Base-by-base conservation (phyloP, 2,888 invertebrate genomes). In the Baronia brevicornis region DNA sequence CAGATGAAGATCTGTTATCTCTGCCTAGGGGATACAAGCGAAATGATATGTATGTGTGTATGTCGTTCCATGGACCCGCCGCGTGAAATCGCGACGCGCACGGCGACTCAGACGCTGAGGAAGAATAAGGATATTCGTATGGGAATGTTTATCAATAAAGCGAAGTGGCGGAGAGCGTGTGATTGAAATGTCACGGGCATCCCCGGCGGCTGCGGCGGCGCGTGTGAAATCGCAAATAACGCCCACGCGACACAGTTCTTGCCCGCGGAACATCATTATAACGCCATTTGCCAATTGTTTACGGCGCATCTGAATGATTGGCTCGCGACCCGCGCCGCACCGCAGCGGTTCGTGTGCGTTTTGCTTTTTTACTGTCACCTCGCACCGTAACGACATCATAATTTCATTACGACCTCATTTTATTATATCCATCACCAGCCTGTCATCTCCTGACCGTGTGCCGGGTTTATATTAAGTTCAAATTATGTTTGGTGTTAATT, bases 211-310 rank as follows among this genome's bases (percentile, higher is more conserved):
- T 21, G 38, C 36, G 30, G 25, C 39, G 38, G 36, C 29, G 18
- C 26, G 46, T 44, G 51, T 54, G 47, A 54, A 60, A 51, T 50
- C 44, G 41, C 29, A 39, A 44, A 44, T 45, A 44, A 38, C 29
- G 13, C 21, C 23, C 26, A 20, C 29, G 35, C 29, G 35, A 24
- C 32, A 23, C 30, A 24, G n/a, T n/a, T n/a, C 35, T 26, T 31
- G 27, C 36, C 26, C 29, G 36, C 26, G 30, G 14, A 12, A 15
- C 14, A 23, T 17, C 36, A 36, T 36, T 36, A 36, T 30, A 36
- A 36, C 26, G 22, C 26, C 36, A 36, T 36, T 26, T 26, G 30
- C 4, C 22, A 7, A 23, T 17, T 29, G 29, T 29, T 21, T 13
- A 28, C 22, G 29, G 7, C 11, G 22, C 29, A 20, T 28, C 20